Conservation (phyloP, 2,888 invertebrate genomes). For the Penaeus monodon region DNA sequence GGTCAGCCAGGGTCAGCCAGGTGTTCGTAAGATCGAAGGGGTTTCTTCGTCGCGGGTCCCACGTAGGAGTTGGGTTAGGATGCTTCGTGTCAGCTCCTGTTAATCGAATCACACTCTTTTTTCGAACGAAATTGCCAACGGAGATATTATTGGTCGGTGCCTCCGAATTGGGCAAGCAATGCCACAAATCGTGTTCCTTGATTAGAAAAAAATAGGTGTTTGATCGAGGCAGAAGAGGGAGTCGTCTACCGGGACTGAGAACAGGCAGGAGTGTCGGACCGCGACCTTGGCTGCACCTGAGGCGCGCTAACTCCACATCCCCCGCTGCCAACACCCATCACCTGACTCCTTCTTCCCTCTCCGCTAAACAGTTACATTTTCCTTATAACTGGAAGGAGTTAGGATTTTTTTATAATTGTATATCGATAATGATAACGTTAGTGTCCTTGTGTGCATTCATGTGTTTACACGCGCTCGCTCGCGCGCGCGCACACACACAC, state of each 20-base stretch:
- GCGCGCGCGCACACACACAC: no score
- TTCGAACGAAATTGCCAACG: background rate
- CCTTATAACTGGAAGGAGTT: constrained; percentile 2
- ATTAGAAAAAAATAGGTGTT: background rate
- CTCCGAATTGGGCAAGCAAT: background rate
- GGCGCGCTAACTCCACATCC: constrained; percentile 33
- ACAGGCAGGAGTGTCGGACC: constrained; percentile 1
- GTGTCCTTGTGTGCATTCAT: no score
- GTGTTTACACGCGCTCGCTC: no score
- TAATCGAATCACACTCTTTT: constrained; percentile 7
- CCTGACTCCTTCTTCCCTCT: constrained; percentile 25
- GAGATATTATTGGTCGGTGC: background rate
- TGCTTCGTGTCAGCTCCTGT: constrained; percentile 16
- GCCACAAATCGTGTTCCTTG: background rate
- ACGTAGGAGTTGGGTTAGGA: constrained; percentile 37
- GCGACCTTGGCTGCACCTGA: constrained; percentile 43
- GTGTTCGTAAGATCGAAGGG: constrained; percentile 3
- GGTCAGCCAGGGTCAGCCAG: constrained; percentile 26
- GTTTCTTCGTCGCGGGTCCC: background rate
- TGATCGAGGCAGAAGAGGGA: no score
- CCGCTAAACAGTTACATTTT: constrained; percentile 5
- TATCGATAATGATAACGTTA: background rate
- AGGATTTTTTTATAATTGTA: background rate
- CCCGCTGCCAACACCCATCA: constrained; percentile 8
- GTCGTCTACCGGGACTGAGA: background rate